Base-by-base conservation (phyloP, 2,113 vertebrate genomes). In the Cyprinodon tularosa region DNA sequence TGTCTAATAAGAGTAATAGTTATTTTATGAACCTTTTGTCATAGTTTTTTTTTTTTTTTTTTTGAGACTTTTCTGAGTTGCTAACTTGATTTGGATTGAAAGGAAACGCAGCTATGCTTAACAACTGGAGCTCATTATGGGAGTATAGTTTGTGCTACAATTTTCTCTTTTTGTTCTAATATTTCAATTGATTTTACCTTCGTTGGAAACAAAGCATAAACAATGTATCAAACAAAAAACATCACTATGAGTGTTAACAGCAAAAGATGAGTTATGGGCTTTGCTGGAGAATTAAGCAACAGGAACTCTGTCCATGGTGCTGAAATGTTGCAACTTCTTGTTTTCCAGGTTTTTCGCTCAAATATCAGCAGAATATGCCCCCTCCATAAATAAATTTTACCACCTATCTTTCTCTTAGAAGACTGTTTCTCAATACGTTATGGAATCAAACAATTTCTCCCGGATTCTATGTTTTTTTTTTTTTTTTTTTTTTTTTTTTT, bases 281-380 rank as follows among this genome's bases (percentile, higher is more conserved):
- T 29, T 9, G 5, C 4, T 45, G 44, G 44, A 45, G 44, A 45
- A 45, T 11, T 10, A 10, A 10, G 9, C 10, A 36, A 29, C 2
- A 20, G n/a, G 9, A 17, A 12, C 69, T 63, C 80, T 82, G 65
- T 77, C 80, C 80, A 62, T 72, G 80, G 80, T 82, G 29, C 80
- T 82, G 80, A 77, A 81, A 72, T 14, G 13, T 64, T 76, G 45
- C 53, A 44, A 7, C 12, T 39, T 67, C 12, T 2, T 57, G 37
- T 13, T 10, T n/a, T 37, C 22, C 12, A 29, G 12, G 22, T 8
- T 44, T 29, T 29, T 29, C 29, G 29, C 29, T 29, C 29, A 29
- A 29, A 29, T 29, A 29, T 29, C 29, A 29, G 29, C 29, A 29
- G 29, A 29, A 29, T 29, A 29, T 29, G 29, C 29, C 29, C 29